phyloP scores from a whole-genome alignment of 2,797 vertebrate species.

The Gallinago stenura region DNA sequence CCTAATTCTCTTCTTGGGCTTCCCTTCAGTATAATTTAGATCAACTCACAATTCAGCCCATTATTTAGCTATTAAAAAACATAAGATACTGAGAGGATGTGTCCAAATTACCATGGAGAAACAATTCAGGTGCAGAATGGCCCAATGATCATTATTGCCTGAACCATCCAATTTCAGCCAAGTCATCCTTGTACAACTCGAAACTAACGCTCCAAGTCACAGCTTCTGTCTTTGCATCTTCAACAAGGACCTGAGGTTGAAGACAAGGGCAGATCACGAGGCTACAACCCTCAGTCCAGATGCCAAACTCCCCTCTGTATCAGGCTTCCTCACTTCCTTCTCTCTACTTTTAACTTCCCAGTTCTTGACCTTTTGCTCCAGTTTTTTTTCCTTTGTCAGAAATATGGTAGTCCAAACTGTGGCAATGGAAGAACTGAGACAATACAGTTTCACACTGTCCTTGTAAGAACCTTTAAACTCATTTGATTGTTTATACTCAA shows the following conservation, averaged over 20 bases:
- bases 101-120: background rate
- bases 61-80: constrained; percentile 11
- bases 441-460: background rate
- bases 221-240: background rate
- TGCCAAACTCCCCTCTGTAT: background rate
- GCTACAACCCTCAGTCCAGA: background rate
- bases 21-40: constrained; percentile 11
- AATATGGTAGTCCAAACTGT: background rate
- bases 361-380: background rate
- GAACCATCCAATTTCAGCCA: background rate
- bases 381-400: background rate
- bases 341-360: background rate
- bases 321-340: background rate
- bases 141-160: background rate
- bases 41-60: background rate
- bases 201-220: background rate
- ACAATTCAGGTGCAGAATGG: background rate
- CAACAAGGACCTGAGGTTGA: background rate
- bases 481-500: background rate
- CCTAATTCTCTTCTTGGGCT: constrained; percentile 11
- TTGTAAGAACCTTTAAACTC: background rate
- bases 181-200: background rate
- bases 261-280: background rate
- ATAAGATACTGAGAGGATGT: background rate
- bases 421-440: background rate